Conservation (phyloP, 1,140 invertebrate species). For the Bicyclus anynana region DNA sequence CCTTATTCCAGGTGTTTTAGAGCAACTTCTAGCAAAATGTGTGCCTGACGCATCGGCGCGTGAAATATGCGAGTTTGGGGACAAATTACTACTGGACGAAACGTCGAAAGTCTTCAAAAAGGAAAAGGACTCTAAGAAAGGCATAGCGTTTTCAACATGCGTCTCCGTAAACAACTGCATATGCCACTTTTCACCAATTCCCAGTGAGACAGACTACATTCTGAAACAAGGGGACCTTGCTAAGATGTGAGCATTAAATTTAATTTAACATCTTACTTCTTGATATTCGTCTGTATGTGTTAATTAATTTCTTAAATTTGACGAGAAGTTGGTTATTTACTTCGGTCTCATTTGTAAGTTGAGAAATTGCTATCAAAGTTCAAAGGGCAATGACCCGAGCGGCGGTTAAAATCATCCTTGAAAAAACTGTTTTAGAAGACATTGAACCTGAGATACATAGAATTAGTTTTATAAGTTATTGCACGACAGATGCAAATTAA, state of each 20-base stretch:
- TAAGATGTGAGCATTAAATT: slow-evolving; percentile 90
- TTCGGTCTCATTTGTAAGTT: no score
- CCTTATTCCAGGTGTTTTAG: slow-evolving; percentile 87
- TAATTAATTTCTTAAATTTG: no score
- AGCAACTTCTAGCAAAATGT: slow-evolving; percentile 93
- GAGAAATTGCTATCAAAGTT: no score
- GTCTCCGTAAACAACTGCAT: slow-evolving; percentile 99
- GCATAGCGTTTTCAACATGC: slow-evolving; percentile 99
- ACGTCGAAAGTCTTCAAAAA: slow-evolving; percentile 98
- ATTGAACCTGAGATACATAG: no score
- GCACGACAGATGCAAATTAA: no score
- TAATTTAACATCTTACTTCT: not conserved
- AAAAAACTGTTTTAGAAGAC: no score
- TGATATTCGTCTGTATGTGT: no score
- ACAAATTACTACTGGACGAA: slow-evolving; percentile 92
- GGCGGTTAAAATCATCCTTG: no score
- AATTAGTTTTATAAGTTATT: no score
- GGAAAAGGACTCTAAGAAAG: slow-evolving; percentile 98
- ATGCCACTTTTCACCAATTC: slow-evolving; percentile 98
- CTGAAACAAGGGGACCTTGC: slow-evolving; percentile 96
- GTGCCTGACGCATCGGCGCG: slow-evolving; percentile 91
- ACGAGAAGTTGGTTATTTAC: no score
- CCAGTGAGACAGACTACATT: slow-evolving; percentile 92
- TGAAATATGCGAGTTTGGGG: slow-evolving; percentile 95
- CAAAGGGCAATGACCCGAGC: no score